A percentile compares a stretch with the other conserved stretches of the same genome.
phyloP scores from a whole-genome alignment of 2,797 vertebrate species.

The Sarcoramphus papa region DNA sequence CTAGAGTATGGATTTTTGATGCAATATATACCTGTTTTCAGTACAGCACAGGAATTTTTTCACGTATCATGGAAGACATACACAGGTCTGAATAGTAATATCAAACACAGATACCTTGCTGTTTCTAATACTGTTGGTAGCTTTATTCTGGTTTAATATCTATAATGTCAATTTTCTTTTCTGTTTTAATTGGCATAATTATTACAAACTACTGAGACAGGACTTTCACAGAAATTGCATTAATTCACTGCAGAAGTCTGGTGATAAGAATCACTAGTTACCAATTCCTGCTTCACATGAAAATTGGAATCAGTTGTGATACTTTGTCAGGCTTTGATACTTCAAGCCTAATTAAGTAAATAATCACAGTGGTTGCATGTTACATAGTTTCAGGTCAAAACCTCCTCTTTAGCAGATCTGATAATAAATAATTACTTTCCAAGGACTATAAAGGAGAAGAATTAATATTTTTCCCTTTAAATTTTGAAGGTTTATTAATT shows the following conservation, averaged over 20 bases:
- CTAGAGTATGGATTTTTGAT: background rate
- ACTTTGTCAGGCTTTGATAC: background rate
- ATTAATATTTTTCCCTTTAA: background rate
- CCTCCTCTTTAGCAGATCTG: background rate
- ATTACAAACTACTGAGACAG: background rate
- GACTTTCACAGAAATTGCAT: background rate
- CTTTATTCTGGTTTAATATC: background rate
- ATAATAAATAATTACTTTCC: background rate
- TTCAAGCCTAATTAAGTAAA: background rate
- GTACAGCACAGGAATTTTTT: background rate
- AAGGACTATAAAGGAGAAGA: background rate
- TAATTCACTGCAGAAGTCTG: background rate
- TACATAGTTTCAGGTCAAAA: background rate
- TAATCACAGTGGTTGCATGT: background rate
- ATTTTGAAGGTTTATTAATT: background rate
- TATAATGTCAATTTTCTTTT: background rate
- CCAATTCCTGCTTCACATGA: background rate
- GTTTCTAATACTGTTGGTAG: background rate
- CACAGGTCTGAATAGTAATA: background rate
- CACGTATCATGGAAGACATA: background rate
- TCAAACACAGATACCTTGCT: background rate
- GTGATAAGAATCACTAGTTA: background rate
- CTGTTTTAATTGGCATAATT: background rate
- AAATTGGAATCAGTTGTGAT: background rate
- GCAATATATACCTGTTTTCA: background rate